A percentile compares a stretch with the other conserved stretches of the same genome.
phyloP scores from a whole-genome alignment of 2,113 vertebrate species.

The Bos javanicus region DNA sequence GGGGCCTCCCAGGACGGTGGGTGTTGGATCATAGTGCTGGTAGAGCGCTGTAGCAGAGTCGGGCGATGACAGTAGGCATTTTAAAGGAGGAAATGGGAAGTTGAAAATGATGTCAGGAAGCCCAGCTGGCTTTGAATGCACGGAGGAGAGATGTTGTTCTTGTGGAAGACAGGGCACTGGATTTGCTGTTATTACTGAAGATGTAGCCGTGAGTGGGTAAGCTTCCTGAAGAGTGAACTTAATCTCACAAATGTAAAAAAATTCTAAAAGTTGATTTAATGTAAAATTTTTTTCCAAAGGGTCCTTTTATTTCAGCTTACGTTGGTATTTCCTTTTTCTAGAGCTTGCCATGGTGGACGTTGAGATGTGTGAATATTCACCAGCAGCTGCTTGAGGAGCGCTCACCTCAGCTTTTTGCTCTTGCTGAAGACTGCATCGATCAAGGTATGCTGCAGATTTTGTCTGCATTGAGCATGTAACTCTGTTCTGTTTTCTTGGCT shows the following conservation, averaged over 20 bases:
- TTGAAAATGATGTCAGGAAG: background rate
- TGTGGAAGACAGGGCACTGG: background rate
- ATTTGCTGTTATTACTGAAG: background rate
- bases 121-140: background rate
- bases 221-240: background rate
- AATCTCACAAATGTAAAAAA: background rate
- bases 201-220: background rate
- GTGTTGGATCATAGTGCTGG: background rate
- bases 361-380: conserved; percentile 90
- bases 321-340: conserved; percentile 62
- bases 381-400: conserved; percentile 94
- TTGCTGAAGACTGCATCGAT: conserved; percentile 84
- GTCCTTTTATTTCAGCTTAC: background rate
- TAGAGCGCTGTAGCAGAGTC: background rate
- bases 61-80: background rate
- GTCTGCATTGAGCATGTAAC: background rate
- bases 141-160: background rate
- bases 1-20: background rate
- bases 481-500: background rate
- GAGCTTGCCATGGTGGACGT: conserved; percentile 94
- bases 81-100: background rate
- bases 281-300: background rate
- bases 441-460: conserved; percentile 81
- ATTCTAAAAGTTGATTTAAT: background rate
- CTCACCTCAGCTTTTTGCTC: conserved; percentile 86